A percentile compares a stretch with the other conserved stretches of the same genome.
Evolutionary conservation across 2,888 invertebrate genomes (phyloP).

Genomic region (Globia sparganii): DNA sequence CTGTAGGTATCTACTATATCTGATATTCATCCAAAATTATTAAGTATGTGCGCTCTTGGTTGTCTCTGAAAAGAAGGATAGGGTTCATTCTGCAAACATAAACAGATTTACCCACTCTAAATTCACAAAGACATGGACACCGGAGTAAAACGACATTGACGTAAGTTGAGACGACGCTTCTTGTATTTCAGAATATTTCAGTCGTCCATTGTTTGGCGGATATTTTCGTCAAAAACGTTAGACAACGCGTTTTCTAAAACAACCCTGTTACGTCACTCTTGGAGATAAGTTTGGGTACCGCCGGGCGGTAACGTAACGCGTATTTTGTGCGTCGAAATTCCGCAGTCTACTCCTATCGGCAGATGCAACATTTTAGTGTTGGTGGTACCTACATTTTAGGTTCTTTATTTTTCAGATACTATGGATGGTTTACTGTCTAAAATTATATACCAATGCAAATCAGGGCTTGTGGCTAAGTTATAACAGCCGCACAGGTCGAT

Average conservation of each 20-base stretch:
- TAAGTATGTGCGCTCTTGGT: no score
- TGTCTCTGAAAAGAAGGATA: not conserved
- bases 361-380: not conserved
- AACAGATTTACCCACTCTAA: slow-evolving; percentile 35
- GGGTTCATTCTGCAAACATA: not conserved
- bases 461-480: not conserved
- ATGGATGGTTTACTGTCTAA: not conserved
- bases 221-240: slow-evolving; percentile 57
- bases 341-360: no score
- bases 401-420: not conserved
- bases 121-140: slow-evolving; percentile 38
- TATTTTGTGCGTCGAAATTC: no score
- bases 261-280: slow-evolving; percentile 16
- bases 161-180: slow-evolving; percentile 60
- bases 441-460: not conserved
- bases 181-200: slow-evolving; percentile 66
- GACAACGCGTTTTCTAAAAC: slow-evolving; percentile 39
- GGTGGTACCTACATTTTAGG: not conserved
- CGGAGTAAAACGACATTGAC: slow-evolving; percentile 47
- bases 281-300: slow-evolving; percentile 19
- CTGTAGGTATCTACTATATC: not conserved
- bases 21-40: not conserved
- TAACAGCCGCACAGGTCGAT: not conserved
- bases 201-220: slow-evolving; percentile 46
- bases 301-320: no score